phyloP scores from a whole-genome alignment of 2,888 invertebrate genomes.

The Didymodactylos carnosus region DNA sequence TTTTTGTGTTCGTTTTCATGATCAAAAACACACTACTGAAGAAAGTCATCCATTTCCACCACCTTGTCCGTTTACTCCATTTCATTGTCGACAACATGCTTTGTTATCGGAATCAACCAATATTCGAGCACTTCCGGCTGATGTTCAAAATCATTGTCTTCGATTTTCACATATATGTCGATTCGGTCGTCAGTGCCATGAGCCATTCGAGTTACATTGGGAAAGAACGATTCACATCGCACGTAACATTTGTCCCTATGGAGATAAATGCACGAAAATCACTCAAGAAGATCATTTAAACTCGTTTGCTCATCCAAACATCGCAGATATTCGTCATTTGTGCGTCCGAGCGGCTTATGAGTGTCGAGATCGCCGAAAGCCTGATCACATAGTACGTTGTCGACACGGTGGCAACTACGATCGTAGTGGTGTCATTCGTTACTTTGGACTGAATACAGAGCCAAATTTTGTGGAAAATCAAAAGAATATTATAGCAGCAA shows the following conservation, averaged over 20 bases:
- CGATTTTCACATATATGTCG: not conserved
- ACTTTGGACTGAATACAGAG: not conserved
- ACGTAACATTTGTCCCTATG: not conserved
- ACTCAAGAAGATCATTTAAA: not conserved
- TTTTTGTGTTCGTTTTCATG: not conserved
- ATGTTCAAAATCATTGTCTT: not conserved
- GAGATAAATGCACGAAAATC: not conserved
- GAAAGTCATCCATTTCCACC: not conserved
- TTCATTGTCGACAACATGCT: not conserved
- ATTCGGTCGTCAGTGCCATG: not conserved
- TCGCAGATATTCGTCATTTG: not conserved
- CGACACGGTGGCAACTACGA: not conserved
- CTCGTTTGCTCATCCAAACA: not conserved
- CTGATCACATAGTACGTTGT: not conserved
- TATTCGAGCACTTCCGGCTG: not conserved
- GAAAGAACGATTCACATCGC: not conserved
- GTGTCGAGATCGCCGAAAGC: not conserved
- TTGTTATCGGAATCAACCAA: not conserved
- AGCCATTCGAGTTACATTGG: not conserved
- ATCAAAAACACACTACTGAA: not conserved
- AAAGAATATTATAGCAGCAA: not conserved
- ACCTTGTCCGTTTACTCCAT: not conserved
- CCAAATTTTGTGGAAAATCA: not conserved
- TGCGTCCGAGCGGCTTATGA: not conserved
- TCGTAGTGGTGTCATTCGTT: not conserved